Base-by-base conservation (phyloP, 2,888 invertebrate genomes). In the Morpho deidamia region DNA sequence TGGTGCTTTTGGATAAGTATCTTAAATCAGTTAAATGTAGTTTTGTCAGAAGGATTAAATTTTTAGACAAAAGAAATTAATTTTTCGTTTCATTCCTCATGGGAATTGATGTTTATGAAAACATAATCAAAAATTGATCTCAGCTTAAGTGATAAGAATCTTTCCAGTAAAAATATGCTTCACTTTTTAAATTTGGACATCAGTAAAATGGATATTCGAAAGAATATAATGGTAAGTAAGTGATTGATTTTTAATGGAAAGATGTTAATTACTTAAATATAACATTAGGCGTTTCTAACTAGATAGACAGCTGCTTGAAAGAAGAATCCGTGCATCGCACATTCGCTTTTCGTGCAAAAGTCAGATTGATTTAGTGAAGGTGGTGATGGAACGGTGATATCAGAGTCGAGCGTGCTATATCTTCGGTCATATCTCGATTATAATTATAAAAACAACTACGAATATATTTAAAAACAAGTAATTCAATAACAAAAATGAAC, bases 51-150 rank as follows among this genome's bases (percentile, higher is more conserved):
- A 73, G 72, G 69, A 63, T 54, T 62, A 51, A 57, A 45, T 57
- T 63, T 62, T 61, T 50, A 40, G 61, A 63, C 54, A 70, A 23
- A 23, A 71, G 68, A 69, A 72, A 76, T 81, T 66, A 74, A 79
- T 70, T 86, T 88, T 89, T 89, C 88, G 88, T 89, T 89, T 89
- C 88, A 84, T 89, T 87, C 88, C 88, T 88, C 82, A 77, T 80
- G 74, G 83, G 84, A 87, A 85, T 78, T 83, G 71, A 85, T 83
- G 83, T 84, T 62, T 72, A 69, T 70, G 77, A 73, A 66, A 69
- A 76, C 74, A 81, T 67, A 74, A 76, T 74, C 66, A 74, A 80
- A 74, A 83, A 78, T 79, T 72, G 81, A 84, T 76, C 79, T 86
- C 83, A 87, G 75, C 78, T 83, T 83, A 67, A 84, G 63, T 81